Conservation (phyloP, 2,797 vertebrate genomes). For the Galago senegalensis region DNA sequence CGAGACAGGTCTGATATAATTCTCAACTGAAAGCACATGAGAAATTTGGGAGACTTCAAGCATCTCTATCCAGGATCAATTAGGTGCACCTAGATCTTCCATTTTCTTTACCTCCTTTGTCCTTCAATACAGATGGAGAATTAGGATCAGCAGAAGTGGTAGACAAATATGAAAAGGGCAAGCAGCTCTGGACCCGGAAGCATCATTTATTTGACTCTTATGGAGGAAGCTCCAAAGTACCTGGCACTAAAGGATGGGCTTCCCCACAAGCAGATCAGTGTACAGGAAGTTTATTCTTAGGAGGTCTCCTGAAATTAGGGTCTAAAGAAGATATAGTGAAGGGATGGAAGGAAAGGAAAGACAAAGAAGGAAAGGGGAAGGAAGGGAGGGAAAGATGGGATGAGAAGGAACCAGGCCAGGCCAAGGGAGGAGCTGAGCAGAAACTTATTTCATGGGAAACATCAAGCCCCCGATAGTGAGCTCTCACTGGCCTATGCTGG, state of each 20-base stretch:
- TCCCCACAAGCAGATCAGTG: neutral
- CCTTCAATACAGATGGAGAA: neutral
- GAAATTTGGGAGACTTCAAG: neutral
- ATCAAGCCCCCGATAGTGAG: neutral
- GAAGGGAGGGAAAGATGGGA: neutral
- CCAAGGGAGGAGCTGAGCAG: neutral
- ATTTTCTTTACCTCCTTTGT: neutral
- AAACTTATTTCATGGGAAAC: neutral
- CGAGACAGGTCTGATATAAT: neutral
- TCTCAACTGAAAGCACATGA: neutral
- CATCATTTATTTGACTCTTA: neutral
- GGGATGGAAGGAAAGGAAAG: neutral
- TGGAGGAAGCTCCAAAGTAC: neutral
- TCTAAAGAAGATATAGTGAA: neutral
- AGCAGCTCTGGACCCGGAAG: neutral
- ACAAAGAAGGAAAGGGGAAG: rapidly evolving
- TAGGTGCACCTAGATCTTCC: neutral
- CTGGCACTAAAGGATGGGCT: neutral
- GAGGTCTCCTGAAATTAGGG: neutral
- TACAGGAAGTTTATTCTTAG: neutral
- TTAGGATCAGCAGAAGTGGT: neutral
- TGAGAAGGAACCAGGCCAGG: neutral
- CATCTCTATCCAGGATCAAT: neutral
- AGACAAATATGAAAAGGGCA: neutral
- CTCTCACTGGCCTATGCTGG: neutral